Base-by-base conservation (phyloP, 2,113 vertebrate species). In the Ploceus nigricollis region DNA sequence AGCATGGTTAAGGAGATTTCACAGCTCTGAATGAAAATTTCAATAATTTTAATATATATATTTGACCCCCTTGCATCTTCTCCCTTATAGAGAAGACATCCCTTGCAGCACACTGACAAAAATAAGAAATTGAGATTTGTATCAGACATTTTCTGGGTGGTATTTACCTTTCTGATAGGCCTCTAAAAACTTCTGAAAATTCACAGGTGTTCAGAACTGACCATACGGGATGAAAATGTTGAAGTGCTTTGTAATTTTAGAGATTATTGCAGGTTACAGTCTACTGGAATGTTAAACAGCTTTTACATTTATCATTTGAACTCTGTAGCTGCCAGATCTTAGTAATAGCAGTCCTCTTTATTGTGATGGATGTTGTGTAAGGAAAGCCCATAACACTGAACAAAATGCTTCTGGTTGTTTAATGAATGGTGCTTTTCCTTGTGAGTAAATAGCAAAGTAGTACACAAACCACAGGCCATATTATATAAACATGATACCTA, bases 391-490 rank as follows among this genome's bases (percentile, higher is more conserved):
- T 48, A 86, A 82, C 53, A 53, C 45, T 69, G 39, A 90, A 73
- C 39, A 90, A 66, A 95, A 77, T 77, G 58, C 24, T 94, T 63
- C n/a, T 90, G 47, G 30, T 80, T 37, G 39, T 77, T 91, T 80
- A 86, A 95, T 56, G 76, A 86, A 82, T 56, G 47, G 30, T 73
- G 15, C 35, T 83, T 44, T 71, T 89, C 33, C 51, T 63, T 85
- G 28, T 72, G 71, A 94, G 65, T 87, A 89, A 93, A 70, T 88
- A 90, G 73, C 39, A 87, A 73, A 95, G 63, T 10, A 88, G 56
- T 30, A 63, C 37, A 54, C 45, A 92, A 94, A 79, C 21, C 45
- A 73, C 48, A 77, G 42, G 20, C 57, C 27, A 5, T 82, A 81
- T 92, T 73, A 66, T 40, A 66, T 65, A 65, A 93, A 92, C 44